phyloP scores from a whole-genome alignment of 2,113 vertebrate genomes.

The Aegotheles bennettii region DNA sequence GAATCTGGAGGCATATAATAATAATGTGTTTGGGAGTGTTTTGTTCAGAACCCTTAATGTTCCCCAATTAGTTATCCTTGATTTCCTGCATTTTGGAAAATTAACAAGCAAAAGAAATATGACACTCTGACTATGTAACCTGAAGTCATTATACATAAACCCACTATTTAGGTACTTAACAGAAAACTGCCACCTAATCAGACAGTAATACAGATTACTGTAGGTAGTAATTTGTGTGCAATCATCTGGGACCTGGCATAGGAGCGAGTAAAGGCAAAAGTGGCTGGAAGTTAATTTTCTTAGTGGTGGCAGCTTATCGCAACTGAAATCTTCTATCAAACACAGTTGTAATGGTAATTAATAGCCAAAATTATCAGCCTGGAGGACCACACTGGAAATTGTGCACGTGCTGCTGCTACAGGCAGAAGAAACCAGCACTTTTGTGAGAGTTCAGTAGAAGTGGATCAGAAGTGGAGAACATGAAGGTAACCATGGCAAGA shows the following conservation, averaged over 20 bases:
- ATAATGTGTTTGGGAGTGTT: background rate
- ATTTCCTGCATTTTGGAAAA: background rate
- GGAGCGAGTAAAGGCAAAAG: background rate
- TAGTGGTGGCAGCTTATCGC: background rate
- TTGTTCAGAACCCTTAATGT: background rate
- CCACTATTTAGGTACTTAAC: background rate
- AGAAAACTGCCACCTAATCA: background rate
- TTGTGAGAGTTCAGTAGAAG: background rate
- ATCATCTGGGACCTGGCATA: background rate
- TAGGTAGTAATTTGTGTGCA: background rate
- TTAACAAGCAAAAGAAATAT: background rate
- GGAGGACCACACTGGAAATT: background rate
- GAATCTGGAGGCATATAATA: background rate
- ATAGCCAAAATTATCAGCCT: background rate
- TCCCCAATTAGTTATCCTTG: background rate
- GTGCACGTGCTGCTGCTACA: accelerated
- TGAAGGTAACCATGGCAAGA: background rate
- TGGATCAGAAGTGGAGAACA: background rate
- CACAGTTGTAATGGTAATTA: background rate
- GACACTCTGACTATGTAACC: background rate
- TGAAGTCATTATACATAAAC: background rate
- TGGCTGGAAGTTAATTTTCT: background rate
- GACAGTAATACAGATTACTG: too few relatives aligned
- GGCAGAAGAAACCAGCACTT: background rate
- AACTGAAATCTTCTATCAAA: background rate